phyloP scores from a whole-genome alignment of 2,797 vertebrate genomes.

The Centropyge bicolor region DNA sequence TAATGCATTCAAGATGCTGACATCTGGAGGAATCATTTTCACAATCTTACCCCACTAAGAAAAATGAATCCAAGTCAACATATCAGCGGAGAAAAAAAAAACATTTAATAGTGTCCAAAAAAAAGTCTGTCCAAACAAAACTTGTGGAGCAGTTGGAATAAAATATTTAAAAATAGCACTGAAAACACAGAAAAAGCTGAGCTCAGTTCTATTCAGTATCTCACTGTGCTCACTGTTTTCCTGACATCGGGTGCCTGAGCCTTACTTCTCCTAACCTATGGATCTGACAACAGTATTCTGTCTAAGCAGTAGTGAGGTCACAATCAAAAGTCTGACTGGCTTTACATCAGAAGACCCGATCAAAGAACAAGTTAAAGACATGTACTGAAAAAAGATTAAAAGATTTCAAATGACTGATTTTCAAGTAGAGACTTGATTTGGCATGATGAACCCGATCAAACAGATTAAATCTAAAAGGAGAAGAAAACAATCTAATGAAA shows the following conservation, averaged over 20 bases:
- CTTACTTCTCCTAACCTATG: neutral
- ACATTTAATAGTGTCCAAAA: neutral
- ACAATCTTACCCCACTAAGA: neutral
- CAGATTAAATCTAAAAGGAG: neutral
- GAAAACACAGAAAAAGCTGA: constrained; percentile 2
- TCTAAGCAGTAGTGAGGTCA: neutral
- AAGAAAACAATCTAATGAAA: constrained; percentile 16
- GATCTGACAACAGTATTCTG: neutral
- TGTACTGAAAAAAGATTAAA: neutral
- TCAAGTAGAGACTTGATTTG: neutral
- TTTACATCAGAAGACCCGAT: neutral
- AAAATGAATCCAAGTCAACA: constrained; percentile 4
- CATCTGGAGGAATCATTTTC: constrained; percentile 16
- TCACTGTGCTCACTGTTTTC: neutral
- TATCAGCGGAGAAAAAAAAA: constrained; percentile 7
- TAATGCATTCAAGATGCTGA: constrained; percentile 9
- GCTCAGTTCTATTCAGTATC: neutral
- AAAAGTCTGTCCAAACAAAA: constrained; percentile 21
- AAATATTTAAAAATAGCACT: constrained; percentile 18
- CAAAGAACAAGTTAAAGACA: neutral
- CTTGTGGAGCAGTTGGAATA: neutral
- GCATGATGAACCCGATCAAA: no score
- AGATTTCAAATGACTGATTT: neutral
- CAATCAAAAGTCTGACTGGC: neutral
- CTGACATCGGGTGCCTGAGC: constrained; percentile 4